Percentiles rank a stretch among this genome's conserved stretches.
phyloP scores from a whole-genome alignment of 2,888 invertebrate species.

The Parasteatoda lunata region DNA sequence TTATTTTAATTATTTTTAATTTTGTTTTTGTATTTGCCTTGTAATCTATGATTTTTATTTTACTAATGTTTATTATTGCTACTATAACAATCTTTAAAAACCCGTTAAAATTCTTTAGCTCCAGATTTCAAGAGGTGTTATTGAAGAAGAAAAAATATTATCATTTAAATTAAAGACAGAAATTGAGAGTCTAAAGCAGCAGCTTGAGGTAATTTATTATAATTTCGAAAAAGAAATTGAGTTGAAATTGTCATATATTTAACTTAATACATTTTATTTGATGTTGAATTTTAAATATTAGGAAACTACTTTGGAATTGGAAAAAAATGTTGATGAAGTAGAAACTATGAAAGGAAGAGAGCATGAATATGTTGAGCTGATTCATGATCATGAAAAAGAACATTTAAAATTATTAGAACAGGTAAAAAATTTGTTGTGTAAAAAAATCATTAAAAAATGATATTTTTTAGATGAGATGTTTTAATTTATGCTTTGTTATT shows the following conservation, averaged over 20 bases:
- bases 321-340: conserved; percentile 19
- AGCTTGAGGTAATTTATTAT: conserved; percentile 21
- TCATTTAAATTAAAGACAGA: conserved; percentile 17
- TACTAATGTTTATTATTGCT: too few relatives aligned
- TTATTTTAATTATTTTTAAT: too few relatives aligned
- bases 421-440: conserved; percentile 6
- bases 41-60: too few relatives aligned
- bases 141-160: conserved; percentile 30
- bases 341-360: conserved; percentile 30
- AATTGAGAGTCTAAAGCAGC: conserved; percentile 25
- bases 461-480: too few relatives aligned
- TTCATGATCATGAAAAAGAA: conserved; percentile 34
- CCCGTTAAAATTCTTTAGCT: conserved; percentile 5
- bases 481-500: too few relatives aligned
- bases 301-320: conserved; percentile 34
- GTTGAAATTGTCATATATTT: background rate
- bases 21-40: too few relatives aligned
- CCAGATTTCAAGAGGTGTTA: conserved; percentile 1
- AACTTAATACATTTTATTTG: background rate
- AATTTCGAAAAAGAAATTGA: background rate
- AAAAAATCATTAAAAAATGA: background rate
- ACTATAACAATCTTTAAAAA: too few relatives aligned
- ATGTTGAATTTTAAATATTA: background rate
- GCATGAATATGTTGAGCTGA: conserved; percentile 30
- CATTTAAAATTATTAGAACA: conserved; percentile 29